phyloP scores from a whole-genome alignment of 2,797 vertebrate genomes.

The Atherinosoma microstoma region DNA sequence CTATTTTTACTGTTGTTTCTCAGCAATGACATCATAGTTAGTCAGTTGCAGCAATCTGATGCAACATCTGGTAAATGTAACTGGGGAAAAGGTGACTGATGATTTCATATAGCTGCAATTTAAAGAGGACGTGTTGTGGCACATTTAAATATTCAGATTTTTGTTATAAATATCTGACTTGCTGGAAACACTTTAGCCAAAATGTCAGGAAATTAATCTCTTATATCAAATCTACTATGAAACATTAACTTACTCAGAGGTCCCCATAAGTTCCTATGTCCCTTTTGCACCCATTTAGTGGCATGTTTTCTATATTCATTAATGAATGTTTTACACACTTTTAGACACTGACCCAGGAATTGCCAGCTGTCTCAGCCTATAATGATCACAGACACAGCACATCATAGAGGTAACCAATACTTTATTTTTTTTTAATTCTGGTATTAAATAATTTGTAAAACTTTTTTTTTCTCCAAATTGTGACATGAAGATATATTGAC shows the following conservation, averaged over 20 bases:
- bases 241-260: too few species aligned
- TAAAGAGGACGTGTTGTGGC: neutral
- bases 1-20: neutral
- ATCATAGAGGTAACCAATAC: constrained; percentile 60
- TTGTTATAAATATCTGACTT: too few species aligned
- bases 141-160: neutral
- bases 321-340: neutral
- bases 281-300: too few species aligned
- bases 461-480: constrained; percentile 26
- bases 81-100: neutral
- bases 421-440: constrained; percentile 72
- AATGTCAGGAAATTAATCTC: neutral
- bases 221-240: too few species aligned
- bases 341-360: too few species aligned
- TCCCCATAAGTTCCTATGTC: too few species aligned
- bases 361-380: neutral
- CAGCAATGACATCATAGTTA: neutral
- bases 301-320: neutral
- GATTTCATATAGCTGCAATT: neutral
- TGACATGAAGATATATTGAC: constrained; percentile 7
- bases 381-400: constrained; percentile 35
- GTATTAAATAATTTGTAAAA: constrained; percentile 67
- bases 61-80: neutral
- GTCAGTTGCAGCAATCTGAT: neutral
- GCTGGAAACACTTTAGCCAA: neutral